Conservation (phyloP, 2,797 vertebrate genomes). For the Halcyon chelicuti region DNA sequence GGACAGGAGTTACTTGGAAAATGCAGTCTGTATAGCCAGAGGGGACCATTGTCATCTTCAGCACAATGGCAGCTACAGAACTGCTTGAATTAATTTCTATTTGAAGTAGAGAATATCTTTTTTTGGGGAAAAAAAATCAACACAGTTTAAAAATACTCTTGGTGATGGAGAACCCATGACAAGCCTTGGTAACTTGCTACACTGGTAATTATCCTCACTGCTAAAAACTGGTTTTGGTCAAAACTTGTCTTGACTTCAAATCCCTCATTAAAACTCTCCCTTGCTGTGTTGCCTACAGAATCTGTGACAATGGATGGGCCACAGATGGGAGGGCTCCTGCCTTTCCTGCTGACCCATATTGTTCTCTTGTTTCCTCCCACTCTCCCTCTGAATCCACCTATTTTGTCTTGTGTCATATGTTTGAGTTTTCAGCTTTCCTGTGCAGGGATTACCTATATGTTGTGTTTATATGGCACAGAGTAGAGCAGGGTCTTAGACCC, state of each 20-base stretch:
- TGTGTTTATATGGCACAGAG: neutral
- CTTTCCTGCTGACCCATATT: constrained; percentile 21
- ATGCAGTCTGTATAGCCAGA: neutral
- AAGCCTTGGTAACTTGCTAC: neutral
- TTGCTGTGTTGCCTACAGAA: constrained; percentile 67
- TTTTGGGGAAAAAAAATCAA: neutral
- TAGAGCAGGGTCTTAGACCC: constrained; percentile 21
- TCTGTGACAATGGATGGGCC: constrained; percentile 12
- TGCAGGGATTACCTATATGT: constrained; percentile 21
- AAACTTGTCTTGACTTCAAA: constrained; percentile 35
- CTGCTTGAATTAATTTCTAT: neutral
- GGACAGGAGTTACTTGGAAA: neutral
- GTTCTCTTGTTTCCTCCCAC: constrained; percentile 45
- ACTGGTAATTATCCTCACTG: constrained; percentile 7
- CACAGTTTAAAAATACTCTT: neutral
- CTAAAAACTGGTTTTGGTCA: constrained; percentile 35
- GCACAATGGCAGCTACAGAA: neutral
- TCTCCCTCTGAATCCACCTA: constrained; percentile 46
- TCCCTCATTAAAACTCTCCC: constrained; percentile 66
- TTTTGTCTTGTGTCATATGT: constrained; percentile 42
- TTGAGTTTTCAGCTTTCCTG: constrained; percentile 42
- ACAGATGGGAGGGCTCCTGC: constrained; percentile 12
- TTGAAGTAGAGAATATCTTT: neutral
- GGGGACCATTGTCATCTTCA: neutral
- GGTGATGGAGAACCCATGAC: neutral